Base-by-base conservation (phyloP, 92 coral and sea anemone genomes). In the Heliopora coerulea region DNA sequence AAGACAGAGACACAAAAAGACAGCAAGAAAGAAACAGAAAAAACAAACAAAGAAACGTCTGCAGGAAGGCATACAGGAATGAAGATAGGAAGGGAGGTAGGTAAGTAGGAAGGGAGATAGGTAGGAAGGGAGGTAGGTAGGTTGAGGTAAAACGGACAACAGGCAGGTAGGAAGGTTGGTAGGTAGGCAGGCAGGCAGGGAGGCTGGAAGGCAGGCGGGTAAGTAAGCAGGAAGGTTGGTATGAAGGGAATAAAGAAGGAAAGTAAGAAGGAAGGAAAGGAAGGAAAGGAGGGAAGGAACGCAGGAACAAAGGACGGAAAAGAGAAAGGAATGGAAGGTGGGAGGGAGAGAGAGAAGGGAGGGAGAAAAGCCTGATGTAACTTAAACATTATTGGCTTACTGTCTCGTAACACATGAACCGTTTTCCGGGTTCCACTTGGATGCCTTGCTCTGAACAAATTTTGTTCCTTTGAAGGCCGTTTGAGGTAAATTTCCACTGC, bases 401-500 rank as follows among this genome's bases (percentile, higher is more conserved):
- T 26, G 44, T 70, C 77, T 52, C 77, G 56, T 17, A 70, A 70
- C 9, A 70, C 77, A 42, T 31, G 34, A 24, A 70, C 63, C 18
- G 77, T 70, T 54, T 54, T 70, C 30, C 50, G 52, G 17, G 31
- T 70, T 33, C 35, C 60, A 52, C 63, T 54, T 31, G 49, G 77
- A 34, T 70, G 64, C 19, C 50, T 56, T 10, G 18, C 32, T 70
- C 63, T 70, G 49, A 48, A 54, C 23, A 54, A 48, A 26, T 68
- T 18, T 23, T 70, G 49, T 33, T 31, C 49, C 20, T 17, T 58
- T 32, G 34, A 39, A 70, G 77, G 77, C 35, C 33, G 52, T 70
- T 70, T 70, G 6, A 70, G 77, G 50, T 70, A 70, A 33, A 50
- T 35, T 32, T 70, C 77, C 14, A 70, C 77, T 32, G 63, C 77